Base-by-base conservation (phyloP, 1,140 invertebrate species). In the Tetramorium simillimum region DNA sequence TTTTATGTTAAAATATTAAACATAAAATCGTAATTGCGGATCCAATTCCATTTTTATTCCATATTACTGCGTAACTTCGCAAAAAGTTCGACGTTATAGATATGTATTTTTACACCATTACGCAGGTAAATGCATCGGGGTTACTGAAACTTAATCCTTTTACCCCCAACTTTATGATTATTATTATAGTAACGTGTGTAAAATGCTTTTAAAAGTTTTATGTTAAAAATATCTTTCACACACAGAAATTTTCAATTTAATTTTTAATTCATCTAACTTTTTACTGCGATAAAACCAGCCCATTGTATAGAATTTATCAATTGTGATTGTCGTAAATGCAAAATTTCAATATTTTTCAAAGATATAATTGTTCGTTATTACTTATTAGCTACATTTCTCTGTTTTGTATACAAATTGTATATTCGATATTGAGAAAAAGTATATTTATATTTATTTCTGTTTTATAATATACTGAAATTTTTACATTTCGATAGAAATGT, bases 51-150 rank as follows among this genome's bases (percentile, higher is more conserved):
- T 69, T 82, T 84, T 84, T 84, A 84, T 84, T 60, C 69, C 40
- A 46, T 75, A 75, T 84, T 75, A 84, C 53, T 60, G 51, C 24
- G 69, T 49, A 84, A 75, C 80, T 82, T 72, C 28, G 67, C 24
- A 49, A 73, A 84, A 84, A 73, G 65, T 58, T 58, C 53, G 14
- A 60, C 53, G 21, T 75, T 84, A 49, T 56, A 56, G 78, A 46
- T 73, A 84, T 21, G 53, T 60, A 75, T 73, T 84, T 84, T 84
- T 84, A 84, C 69, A 84, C 70, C 40, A 82, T 82, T 82, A 65
- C 46, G 33, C 58, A 33, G 60, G 60, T 78, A 78, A 78, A 85
- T 78, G 46, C 82, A 51, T 18, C 46, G 82, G 16, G 33, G 24
- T 77, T 69, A 78, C 3, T 78, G 75, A 85, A 85, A 85, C 33